Conservation (phyloP, 2,113 vertebrate species). For the Perca fluviatilis region DNA sequence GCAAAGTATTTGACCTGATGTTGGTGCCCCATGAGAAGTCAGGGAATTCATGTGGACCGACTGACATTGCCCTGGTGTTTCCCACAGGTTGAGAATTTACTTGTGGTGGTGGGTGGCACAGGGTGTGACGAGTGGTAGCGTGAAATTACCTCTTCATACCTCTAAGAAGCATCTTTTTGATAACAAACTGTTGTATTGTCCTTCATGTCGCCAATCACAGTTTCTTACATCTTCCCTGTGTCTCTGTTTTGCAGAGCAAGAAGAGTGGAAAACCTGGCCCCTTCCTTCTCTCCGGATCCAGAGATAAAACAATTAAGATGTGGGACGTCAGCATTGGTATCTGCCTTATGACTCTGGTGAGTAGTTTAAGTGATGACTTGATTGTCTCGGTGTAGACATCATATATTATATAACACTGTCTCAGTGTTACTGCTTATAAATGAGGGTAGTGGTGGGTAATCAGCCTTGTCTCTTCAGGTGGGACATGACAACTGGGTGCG, state of each 20-base stretch:
- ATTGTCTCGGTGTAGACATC: no score
- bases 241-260: constrained; percentile 88
- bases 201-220: background rate
- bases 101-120: no score
- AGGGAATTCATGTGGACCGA: no score
- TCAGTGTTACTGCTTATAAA: background rate
- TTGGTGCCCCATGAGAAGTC: no score
- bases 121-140: no score
- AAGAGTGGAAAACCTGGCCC: constrained; percentile 98
- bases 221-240: background rate
- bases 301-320: constrained; percentile 99
- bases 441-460: constrained; percentile 24
- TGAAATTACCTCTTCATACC: background rate
- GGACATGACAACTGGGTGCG: constrained; percentile 99
- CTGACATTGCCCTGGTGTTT: no score
- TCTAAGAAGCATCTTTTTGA: background rate
- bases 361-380: background rate
- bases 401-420: background rate
- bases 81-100: no score
- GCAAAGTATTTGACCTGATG: no score
- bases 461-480: constrained; percentile 83
- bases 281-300: constrained; percentile 98
- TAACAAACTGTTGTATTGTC: background rate
- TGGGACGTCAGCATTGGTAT: constrained; percentile 99
- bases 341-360: constrained; percentile 94